phyloP scores from a whole-genome alignment of 2,113 vertebrate species.

The Gymnogyps californianus region DNA sequence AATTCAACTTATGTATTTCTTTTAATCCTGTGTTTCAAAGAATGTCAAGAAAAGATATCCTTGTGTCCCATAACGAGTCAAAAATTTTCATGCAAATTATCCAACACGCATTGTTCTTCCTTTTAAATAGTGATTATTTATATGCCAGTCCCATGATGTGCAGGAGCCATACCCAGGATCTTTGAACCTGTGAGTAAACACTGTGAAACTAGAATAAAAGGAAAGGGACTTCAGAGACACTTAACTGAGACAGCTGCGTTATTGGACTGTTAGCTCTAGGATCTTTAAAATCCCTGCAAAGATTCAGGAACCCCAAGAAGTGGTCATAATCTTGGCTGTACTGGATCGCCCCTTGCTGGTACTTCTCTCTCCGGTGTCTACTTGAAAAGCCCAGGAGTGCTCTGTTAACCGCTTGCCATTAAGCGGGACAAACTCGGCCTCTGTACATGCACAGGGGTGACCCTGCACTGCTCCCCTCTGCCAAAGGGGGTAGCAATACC shows the following conservation, averaged over 20 bases:
- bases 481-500: neutral
- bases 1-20: neutral
- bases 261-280: neutral
- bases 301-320: neutral
- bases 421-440: neutral
- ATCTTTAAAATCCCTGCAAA: neutral
- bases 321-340: neutral
- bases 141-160: neutral
- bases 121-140: neutral
- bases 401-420: neutral
- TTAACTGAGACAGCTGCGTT: neutral
- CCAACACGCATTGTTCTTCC: neutral
- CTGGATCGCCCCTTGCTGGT: neutral
- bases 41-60: neutral
- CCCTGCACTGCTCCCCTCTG: neutral
- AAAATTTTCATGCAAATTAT: neutral
- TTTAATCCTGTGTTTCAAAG: conserved; percentile 6
- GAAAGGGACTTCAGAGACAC: neutral
- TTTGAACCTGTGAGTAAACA: neutral
- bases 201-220: neutral
- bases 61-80: neutral
- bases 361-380: neutral
- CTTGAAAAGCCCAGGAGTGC: neutral
- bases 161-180: neutral
- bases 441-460: neutral